phyloP scores from a whole-genome alignment of 2,888 invertebrate genomes.

The Andrena camellia region DNA sequence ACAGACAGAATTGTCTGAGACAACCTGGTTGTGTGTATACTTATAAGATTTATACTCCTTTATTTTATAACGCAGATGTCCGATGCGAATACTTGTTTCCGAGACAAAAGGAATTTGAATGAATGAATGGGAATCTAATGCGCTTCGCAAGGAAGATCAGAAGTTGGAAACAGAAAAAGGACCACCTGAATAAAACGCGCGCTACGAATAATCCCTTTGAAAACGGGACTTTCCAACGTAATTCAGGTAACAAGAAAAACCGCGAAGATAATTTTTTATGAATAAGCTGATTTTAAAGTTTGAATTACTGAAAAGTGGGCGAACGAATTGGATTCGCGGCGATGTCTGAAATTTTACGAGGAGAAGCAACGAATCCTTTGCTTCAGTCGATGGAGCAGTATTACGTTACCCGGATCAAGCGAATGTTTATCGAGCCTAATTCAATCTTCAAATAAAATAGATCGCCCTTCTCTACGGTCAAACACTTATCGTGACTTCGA shows the following conservation, averaged over 20 bases:
- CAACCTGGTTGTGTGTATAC: not conserved
- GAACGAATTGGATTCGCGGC: not conserved
- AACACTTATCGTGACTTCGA: not conserved
- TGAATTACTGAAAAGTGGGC: not conserved
- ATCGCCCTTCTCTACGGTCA: not conserved
- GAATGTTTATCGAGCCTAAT: constrained; percentile 33
- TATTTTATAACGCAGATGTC: not conserved
- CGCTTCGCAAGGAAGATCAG: constrained; percentile 16
- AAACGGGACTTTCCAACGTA: constrained; percentile 38
- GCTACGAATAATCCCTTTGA: constrained; percentile 25
- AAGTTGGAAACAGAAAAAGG: constrained; percentile 35
- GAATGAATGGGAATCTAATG: not conserved
- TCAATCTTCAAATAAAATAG: constrained; percentile 22
- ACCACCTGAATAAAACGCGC: constrained; percentile 27
- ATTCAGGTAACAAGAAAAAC: constrained; percentile 15
- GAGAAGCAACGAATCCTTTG: not conserved
- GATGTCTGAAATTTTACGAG: not conserved
- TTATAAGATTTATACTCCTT: not conserved
- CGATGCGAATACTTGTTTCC: not conserved
- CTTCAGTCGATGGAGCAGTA: not conserved
- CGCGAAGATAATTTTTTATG: not conserved
- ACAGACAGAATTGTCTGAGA: no score
- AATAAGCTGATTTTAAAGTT: not conserved
- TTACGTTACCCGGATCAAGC: not conserved
- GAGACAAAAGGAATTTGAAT: not conserved